phyloP scores from a whole-genome alignment of 2,113 vertebrate genomes.

The Ameiurus melas region DNA sequence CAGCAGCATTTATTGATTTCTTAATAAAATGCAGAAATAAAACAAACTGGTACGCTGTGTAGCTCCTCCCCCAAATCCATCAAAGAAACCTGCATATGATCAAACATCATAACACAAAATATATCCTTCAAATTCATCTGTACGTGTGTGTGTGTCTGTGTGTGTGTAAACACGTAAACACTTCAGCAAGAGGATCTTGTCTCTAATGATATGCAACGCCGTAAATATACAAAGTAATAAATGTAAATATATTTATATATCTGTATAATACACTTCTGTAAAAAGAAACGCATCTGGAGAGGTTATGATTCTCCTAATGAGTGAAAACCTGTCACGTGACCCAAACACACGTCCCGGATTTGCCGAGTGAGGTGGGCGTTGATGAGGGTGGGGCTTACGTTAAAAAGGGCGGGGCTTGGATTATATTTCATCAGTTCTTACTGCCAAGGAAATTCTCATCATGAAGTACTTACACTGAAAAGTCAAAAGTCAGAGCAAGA shows the following conservation, averaged over 20 bases:
- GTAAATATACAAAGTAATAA: constrained; percentile 56
- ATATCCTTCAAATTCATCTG: constrained; percentile 40
- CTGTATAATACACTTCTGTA: constrained; percentile 45
- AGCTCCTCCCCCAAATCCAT: constrained; percentile 30
- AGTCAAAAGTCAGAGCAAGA: constrained; percentile 30
- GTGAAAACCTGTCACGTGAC: background rate
- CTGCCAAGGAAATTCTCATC: background rate
- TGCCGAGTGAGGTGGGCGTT: background rate
- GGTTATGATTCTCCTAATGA: constrained; percentile 47
- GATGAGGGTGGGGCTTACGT: background rate
- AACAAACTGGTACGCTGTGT: constrained; percentile 12
- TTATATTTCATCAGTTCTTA: background rate
- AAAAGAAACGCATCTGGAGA: constrained; percentile 41
- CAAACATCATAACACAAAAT: constrained; percentile 46
- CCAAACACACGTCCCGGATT: background rate
- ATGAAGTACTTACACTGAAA: background rate
- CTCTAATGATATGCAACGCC: constrained; percentile 48
- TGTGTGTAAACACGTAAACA: constrained; percentile 42
- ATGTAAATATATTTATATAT: constrained; percentile 15
- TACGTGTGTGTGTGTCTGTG: background rate
- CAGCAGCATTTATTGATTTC: constrained; percentile 23
- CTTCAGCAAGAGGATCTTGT: constrained; percentile 46
- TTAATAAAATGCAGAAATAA: constrained; percentile 10
- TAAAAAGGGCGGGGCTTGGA: background rate
- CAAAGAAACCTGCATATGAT: constrained; percentile 45